Conservation (phyloP, 2,113 vertebrate genomes). For the Ictalurus furcatus region DNA sequence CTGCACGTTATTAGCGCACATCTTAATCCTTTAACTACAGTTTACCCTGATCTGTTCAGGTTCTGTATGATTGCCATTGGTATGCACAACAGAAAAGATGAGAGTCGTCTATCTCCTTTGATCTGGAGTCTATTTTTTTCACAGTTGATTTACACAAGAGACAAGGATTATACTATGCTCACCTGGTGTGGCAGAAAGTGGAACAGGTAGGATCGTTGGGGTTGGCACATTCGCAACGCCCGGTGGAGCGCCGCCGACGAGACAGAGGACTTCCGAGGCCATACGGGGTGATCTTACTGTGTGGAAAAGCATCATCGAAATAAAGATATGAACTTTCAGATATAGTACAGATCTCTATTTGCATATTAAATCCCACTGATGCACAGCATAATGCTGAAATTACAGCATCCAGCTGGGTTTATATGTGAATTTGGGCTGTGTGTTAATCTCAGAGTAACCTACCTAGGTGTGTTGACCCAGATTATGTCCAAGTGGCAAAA, state of each 20-base stretch:
- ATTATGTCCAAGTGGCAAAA: slow-evolving; percentile 98
- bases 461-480: slow-evolving; percentile 96
- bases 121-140: slow-evolving; percentile 44
- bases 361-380: not conserved
- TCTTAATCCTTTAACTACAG: slow-evolving; percentile 14
- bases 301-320: slow-evolving; percentile 11
- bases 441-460: slow-evolving; percentile 46
- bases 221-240: slow-evolving; percentile 78
- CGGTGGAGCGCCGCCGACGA: slow-evolving; percentile 77
- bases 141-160: not conserved
- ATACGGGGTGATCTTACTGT: slow-evolving; percentile 86
- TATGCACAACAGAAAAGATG: slow-evolving; percentile 31
- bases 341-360: not conserved
- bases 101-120: slow-evolving; percentile 37
- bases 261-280: slow-evolving; percentile 83
- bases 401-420: not conserved
- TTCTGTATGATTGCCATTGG: slow-evolving; percentile 40
- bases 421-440: not conserved
- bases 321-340: slow-evolving; percentile 8
- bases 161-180: slow-evolving; percentile 23
- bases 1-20: not conserved
- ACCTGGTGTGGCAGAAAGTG: slow-evolving; percentile 80
- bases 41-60: slow-evolving; percentile 21
- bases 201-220: slow-evolving; percentile 74
- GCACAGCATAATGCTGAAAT: not conserved